These are phyloP conservation scores for Enteromius mattozi DNA, from an alignment of 2,797 vertebrate genomes.

Conservation along the genomic window DNA sequence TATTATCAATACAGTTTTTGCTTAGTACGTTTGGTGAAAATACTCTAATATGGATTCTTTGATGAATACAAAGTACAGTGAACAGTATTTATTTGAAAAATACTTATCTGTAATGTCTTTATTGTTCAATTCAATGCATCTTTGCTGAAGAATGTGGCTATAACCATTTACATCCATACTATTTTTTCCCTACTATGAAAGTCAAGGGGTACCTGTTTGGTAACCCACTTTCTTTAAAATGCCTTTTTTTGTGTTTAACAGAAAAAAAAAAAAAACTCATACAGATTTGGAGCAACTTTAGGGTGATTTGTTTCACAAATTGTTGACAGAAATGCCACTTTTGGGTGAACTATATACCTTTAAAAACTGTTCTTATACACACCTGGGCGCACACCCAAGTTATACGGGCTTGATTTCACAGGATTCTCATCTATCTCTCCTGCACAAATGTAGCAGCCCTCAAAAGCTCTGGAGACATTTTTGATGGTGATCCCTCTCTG, in stretches of 20 bases:
- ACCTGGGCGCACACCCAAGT: conserved; percentile 88
- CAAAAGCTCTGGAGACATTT: conserved; percentile 79
- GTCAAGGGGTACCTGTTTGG: not conserved
- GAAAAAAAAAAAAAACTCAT: not conserved
- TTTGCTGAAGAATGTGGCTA: not conserved
- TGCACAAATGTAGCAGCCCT: conserved; percentile 86
- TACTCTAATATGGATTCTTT: not conserved
- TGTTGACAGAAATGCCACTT: not conserved
- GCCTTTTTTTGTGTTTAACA: not conserved
- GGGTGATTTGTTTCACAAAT: not conserved
- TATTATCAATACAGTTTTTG: not conserved
- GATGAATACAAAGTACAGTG: not conserved
- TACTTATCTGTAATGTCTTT: not conserved
- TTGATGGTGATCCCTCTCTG: conserved; percentile 86
- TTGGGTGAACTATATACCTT: not conserved
- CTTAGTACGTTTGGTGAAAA: not conserved
- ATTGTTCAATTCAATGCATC: not conserved
- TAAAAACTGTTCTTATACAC: conserved; percentile 58
- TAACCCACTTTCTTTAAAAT: not conserved
- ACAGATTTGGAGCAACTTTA: not conserved
- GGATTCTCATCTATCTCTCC: conserved; percentile 74
- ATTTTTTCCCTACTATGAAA: not conserved
- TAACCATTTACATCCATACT: not conserved
- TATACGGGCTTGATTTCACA: conserved; percentile 78
- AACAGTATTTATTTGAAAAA: not conserved